Evolutionary conservation across 2,888 invertebrate species (phyloP).

Genomic region (Dorcus parallelipipedus): DNA sequence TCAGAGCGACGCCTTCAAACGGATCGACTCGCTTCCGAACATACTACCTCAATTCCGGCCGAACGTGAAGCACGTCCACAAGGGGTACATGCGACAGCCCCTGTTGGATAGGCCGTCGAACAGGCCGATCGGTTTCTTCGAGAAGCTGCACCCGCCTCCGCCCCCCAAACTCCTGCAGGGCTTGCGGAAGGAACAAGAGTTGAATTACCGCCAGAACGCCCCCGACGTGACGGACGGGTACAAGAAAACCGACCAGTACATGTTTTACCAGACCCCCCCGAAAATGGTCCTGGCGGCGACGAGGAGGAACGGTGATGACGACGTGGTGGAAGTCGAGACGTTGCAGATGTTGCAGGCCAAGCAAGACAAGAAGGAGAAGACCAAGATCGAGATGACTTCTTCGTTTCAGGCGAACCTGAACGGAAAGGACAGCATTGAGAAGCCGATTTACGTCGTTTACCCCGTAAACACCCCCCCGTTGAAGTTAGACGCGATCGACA

Average conservation of each 20-base stretch:
- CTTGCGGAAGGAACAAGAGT: slow-evolving; percentile 52
- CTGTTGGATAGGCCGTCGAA: slow-evolving; percentile 47
- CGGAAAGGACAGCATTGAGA: slow-evolving; percentile 39
- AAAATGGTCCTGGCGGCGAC: slow-evolving; percentile 48
- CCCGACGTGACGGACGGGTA: slow-evolving; percentile 19
- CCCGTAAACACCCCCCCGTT: slow-evolving; percentile 56
- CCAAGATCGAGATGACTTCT: slow-evolving; percentile 35
- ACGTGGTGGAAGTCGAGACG: slow-evolving; percentile 59
- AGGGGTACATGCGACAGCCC: slow-evolving; percentile 43
- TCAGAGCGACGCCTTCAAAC: slow-evolving; percentile 42
- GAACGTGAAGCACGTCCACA: slow-evolving; percentile 53
- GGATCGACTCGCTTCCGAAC: slow-evolving; percentile 56
- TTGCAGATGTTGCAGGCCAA: slow-evolving; percentile 67
- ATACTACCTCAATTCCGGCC: slow-evolving; percentile 71
- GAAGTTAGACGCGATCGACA: slow-evolving; percentile 48
- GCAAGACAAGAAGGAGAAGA: slow-evolving; percentile 40
- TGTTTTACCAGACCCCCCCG: slow-evolving; percentile 44
- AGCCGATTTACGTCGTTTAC: slow-evolving; percentile 55
- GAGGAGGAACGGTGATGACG: slow-evolving; percentile 46
- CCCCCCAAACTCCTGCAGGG: slow-evolving; percentile 45
- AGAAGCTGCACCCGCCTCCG: slow-evolving; percentile 47
- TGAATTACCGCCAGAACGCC: slow-evolving; percentile 34
- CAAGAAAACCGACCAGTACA: slow-evolving; percentile 34
- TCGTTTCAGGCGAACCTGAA: slow-evolving; percentile 36
- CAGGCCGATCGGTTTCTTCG: slow-evolving; percentile 46